Conservation (phyloP, 2,797 vertebrate species). For the Megalops cyprinoides region DNA sequence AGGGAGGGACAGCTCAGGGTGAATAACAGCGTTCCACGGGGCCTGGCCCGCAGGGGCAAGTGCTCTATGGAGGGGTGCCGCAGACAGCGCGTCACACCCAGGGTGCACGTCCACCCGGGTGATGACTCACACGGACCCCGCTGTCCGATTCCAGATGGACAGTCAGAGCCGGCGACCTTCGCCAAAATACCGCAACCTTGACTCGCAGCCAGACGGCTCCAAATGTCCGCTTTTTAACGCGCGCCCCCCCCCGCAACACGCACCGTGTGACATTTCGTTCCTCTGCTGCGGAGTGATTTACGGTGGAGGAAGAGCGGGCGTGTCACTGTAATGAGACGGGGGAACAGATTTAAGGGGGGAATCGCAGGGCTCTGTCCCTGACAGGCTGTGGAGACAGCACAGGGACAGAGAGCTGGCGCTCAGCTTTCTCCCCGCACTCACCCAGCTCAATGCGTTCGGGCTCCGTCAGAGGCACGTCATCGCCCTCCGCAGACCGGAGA, state of each 20-base stretch:
- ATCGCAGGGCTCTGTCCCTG: too few relatives aligned
- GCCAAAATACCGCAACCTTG: slow-evolving; percentile 31
- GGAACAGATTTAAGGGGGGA: too few relatives aligned
- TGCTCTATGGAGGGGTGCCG: not conserved
- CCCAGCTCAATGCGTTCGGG: too few relatives aligned
- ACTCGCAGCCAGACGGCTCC: slow-evolving; percentile 20
- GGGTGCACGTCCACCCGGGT: slow-evolving; percentile 1
- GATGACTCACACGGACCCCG: not conserved
- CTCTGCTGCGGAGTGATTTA: slow-evolving; percentile 26
- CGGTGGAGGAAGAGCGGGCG: not conserved
- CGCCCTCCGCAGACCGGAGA: too few relatives aligned
- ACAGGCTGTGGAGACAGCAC: too few relatives aligned
- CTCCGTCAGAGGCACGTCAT: too few relatives aligned
- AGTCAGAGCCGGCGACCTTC: not conserved
- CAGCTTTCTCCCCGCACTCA: too few relatives aligned
- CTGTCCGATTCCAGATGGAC: slow-evolving; percentile 25
- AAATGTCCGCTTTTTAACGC: slow-evolving; percentile 23
- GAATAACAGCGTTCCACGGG: too few relatives aligned
- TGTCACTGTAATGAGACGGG: not conserved
- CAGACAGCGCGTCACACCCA: not conserved
- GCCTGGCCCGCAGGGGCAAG: too few relatives aligned
- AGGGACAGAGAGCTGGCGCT: too few relatives aligned
- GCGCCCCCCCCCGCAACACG: not conserved
- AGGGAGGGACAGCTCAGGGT: too few relatives aligned
- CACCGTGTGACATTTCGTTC: not conserved